phyloP scores from a whole-genome alignment of 2,888 invertebrate genomes.

The Hemithea aestivaria region DNA sequence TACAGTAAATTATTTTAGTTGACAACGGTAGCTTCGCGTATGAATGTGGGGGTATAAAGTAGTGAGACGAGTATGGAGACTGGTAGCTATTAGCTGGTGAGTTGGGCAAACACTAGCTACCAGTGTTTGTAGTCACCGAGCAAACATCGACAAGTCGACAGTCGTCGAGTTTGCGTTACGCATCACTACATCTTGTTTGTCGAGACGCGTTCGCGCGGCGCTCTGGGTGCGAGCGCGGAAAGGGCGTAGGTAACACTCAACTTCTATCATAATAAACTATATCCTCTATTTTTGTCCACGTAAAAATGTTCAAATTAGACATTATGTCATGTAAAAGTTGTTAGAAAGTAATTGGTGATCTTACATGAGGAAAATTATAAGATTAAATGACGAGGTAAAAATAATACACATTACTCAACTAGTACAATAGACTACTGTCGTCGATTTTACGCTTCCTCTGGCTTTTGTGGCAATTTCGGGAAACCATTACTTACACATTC shows the following conservation, averaged over 20 bases:
- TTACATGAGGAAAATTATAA: no score
- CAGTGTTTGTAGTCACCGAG: constrained; percentile 66
- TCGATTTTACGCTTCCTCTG: no score
- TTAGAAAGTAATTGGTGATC: no score
- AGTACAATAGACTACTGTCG: no score
- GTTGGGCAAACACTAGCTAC: constrained; percentile 70
- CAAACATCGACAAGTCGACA: constrained; percentile 77
- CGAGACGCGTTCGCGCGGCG: constrained; percentile 46
- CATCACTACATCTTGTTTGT: constrained; percentile 75
- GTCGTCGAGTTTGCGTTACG: constrained; percentile 75
- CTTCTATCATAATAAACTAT: constrained; percentile 59
- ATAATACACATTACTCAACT: no score
- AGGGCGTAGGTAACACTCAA: constrained; percentile 72
- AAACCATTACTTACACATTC: no score
- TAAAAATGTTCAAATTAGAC: no score
- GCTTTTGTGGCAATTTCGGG: no score
- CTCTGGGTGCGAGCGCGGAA: constrained; percentile 56
- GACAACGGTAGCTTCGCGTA: constrained; percentile 65
- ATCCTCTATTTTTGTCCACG: constrained; percentile 62
- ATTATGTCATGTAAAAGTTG: no score
- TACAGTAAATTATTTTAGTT: constrained; percentile 40
- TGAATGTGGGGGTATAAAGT: constrained; percentile 44
- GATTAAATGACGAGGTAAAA: no score
- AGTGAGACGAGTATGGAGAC: constrained; percentile 35
- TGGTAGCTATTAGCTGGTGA: constrained; percentile 66